These are phyloP conservation scores for Vandiemenella viatica DNA, from an alignment of 2,888 invertebrate species.

Conservation along the genomic window DNA sequence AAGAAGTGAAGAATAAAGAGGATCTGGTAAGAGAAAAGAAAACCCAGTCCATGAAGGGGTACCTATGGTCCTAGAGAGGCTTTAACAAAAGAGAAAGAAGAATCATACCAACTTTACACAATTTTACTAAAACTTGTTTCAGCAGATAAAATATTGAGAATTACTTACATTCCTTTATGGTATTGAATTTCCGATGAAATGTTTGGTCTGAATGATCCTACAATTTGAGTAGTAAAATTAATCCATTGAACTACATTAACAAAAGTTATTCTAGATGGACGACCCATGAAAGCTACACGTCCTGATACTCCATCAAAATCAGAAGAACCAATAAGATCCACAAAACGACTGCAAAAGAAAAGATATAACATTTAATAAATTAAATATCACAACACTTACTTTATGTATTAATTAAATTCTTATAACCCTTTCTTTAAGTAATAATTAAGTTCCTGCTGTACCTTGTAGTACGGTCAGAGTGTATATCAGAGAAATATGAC, in stretches of 20 bases:
- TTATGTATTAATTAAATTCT: no score
- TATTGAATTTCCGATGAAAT: background rate
- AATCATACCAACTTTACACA: no score
- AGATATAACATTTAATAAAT: background rate
- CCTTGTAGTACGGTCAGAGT: slow-evolving; percentile 35
- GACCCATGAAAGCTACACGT: slow-evolving; percentile 29
- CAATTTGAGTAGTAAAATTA: slow-evolving; percentile 30
- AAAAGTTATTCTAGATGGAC: slow-evolving; percentile 47
- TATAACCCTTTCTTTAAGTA: no score
- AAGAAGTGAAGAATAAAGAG: no score
- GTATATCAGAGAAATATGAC: slow-evolving; percentile 37
- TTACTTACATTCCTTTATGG: no score
- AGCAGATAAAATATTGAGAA: no score
- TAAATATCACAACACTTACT: background rate
- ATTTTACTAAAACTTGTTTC: no score
- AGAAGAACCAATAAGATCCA: slow-evolving; percentile 44
- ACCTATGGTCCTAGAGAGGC: no score
- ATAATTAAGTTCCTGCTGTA: no score
- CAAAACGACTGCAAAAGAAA: slow-evolving; percentile 35
- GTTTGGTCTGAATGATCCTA: slow-evolving; percentile 42
- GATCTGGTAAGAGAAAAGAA: no score
- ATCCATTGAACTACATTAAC: slow-evolving; percentile 46
- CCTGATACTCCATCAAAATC: slow-evolving; percentile 55
- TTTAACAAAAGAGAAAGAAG: no score
- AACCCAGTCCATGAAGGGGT: no score